Percentiles rank a stretch among this genome's conserved stretches.
These are phyloP conservation scores for Drosophila antonietae DNA, from an alignment of 2,888 invertebrate species.

Conservation along the genomic window DNA sequence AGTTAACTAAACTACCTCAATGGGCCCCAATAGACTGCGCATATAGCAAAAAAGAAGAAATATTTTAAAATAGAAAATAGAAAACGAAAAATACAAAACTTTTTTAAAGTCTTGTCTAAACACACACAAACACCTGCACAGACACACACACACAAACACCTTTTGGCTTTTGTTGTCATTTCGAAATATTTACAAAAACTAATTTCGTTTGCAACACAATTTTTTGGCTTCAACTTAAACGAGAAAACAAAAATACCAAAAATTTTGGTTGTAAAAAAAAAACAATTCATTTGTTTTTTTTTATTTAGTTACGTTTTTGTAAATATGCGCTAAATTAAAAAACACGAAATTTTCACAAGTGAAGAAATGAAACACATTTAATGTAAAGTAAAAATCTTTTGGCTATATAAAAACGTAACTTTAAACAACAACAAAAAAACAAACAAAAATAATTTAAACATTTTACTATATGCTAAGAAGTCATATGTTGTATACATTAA, in stretches of 20 bases:
- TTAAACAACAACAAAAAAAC: not conserved
- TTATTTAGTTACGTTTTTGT: slow-evolving; percentile 83
- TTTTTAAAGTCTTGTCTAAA: slow-evolving; percentile 61
- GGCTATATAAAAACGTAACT: slow-evolving; percentile 54
- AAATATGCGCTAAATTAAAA: slow-evolving; percentile 83
- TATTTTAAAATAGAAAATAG: slow-evolving; percentile 19
- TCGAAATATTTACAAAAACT: slow-evolving; percentile 57
- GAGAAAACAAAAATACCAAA: slow-evolving; percentile 5
- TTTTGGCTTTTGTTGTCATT: slow-evolving; percentile 53
- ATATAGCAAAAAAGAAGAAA: slow-evolving; percentile 20
- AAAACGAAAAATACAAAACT: slow-evolving; percentile 21
- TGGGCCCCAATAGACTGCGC: slow-evolving; percentile 78
- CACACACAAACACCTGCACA: slow-evolving; percentile 32
- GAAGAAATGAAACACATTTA: slow-evolving; percentile 43
- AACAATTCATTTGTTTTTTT: slow-evolving; percentile 37
- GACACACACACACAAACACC: slow-evolving; percentile 30
- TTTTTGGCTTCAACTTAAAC: slow-evolving; percentile 27
- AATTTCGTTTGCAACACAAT: slow-evolving; percentile 22
- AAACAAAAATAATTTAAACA: slow-evolving; percentile 1
- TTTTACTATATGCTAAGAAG: slow-evolving; percentile 56
- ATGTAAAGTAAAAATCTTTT: slow-evolving; percentile 68
- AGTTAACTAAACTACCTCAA: slow-evolving; percentile 85
- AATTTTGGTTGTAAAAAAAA: slow-evolving; percentile 33
- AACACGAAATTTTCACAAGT: slow-evolving; percentile 44
- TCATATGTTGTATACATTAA: slow-evolving; percentile 70